These are phyloP conservation scores for Cephonodes hylas DNA, from an alignment of 2,888 invertebrate genomes.

Conservation along the genomic window DNA sequence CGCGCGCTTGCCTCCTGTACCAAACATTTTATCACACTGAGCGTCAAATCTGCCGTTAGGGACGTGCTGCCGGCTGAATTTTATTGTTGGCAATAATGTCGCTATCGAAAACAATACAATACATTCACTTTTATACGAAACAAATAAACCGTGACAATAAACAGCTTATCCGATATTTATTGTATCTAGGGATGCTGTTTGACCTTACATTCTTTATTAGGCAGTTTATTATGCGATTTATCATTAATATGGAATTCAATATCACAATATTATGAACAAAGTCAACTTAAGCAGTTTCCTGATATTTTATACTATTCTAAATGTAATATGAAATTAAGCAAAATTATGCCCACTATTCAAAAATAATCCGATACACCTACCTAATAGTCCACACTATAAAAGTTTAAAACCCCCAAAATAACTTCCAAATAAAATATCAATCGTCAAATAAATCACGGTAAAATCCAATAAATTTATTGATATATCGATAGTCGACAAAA, in stretches of 20 bases:
- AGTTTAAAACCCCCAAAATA: no score
- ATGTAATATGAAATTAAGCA: no score
- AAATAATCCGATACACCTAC: no score
- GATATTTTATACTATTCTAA: no score
- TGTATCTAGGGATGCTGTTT: constrained; percentile 1
- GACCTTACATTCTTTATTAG: background rate
- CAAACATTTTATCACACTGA: constrained; percentile 75
- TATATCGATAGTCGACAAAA: constrained; percentile 13
- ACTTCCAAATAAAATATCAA: background rate
- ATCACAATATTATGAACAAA: background rate
- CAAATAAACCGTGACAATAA: constrained; percentile 33
- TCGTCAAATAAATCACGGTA: background rate
- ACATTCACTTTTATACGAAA: constrained; percentile 5
- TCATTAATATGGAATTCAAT: background rate
- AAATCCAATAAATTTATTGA: background rate
- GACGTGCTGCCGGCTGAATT: constrained; percentile 51
- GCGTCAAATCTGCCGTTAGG: constrained; percentile 64
- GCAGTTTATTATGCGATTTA: background rate
- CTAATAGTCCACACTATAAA: no score
- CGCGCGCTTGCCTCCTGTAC: constrained; percentile 55
- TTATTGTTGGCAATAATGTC: constrained; percentile 44
- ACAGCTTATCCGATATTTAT: constrained; percentile 23
- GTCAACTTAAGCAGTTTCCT: no score
- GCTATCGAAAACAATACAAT: constrained; percentile 22
- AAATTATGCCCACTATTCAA: no score